These are phyloP conservation scores for Cygnus buccinator DNA, from an alignment of 2,113 vertebrate species.

Conservation along the genomic window DNA sequence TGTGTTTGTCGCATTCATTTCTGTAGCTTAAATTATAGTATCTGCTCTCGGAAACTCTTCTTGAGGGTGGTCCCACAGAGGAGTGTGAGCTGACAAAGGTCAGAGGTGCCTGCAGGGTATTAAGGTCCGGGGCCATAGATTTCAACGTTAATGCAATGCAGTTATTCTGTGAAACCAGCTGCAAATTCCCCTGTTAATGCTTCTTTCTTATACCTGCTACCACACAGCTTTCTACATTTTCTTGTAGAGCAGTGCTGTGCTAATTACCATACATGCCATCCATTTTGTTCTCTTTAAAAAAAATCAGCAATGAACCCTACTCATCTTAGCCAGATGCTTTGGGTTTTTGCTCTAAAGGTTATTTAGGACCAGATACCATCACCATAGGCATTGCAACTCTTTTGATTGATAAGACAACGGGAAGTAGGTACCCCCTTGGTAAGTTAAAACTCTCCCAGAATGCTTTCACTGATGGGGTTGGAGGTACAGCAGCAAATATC, in stretches of 20 bases:
- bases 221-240: not conserved
- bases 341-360: not conserved
- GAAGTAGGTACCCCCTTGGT: not conserved
- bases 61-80: not conserved
- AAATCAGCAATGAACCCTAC: not conserved
- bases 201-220: not conserved
- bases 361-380: not conserved
- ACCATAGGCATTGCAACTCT: not conserved
- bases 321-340: not conserved
- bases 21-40: not conserved
- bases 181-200: not conserved
- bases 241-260: not conserved
- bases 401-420: not conserved
- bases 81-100: not conserved
- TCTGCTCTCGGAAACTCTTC: not conserved
- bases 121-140: not conserved
- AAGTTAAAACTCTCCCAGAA: not conserved
- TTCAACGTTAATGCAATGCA: not conserved
- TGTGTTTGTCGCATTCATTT: fast-evolving
- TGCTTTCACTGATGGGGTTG: not conserved
- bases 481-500: not conserved
- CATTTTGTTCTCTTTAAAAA: not conserved
- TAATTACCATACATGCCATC: not conserved
- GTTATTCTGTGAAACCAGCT: not conserved
- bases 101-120: not conserved